phyloP scores from a whole-genome alignment of 2,888 invertebrate genomes.

The Apoda limacodes region DNA sequence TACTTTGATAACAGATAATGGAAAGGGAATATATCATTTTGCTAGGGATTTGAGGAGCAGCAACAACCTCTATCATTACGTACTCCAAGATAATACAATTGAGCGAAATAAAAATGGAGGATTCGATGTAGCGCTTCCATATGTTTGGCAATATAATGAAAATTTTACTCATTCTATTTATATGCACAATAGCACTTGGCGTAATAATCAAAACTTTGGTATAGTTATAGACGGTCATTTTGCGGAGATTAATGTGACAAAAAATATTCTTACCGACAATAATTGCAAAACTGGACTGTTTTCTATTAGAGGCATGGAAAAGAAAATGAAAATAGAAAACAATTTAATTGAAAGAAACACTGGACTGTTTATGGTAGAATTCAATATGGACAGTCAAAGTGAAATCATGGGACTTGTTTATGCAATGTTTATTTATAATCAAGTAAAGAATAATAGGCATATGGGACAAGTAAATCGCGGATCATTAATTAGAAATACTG shows the following conservation, averaged over 20 bases:
- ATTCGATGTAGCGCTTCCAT: slow-evolving; percentile 89
- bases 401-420: slow-evolving; percentile 89
- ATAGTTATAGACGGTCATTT: slow-evolving; percentile 94
- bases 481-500: slow-evolving; percentile 41
- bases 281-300: slow-evolving; percentile 84
- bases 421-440: slow-evolving; percentile 83
- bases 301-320: slow-evolving; percentile 94
- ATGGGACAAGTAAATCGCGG: slow-evolving; percentile 41
- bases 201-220: slow-evolving; percentile 86
- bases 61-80: slow-evolving; percentile 97
- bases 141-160: slow-evolving; percentile 95
- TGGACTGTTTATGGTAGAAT: slow-evolving; percentile 87
- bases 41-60: slow-evolving; percentile 94
- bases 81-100: slow-evolving; percentile 86
- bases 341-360: slow-evolving; percentile 85
- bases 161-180: slow-evolving; percentile 93
- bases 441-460: slow-evolving; percentile 77
- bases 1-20: slow-evolving; percentile 88
- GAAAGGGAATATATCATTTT: slow-evolving; percentile 87
- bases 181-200: slow-evolving; percentile 89
- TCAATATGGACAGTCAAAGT: slow-evolving; percentile 91
- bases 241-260: slow-evolving; percentile 87
- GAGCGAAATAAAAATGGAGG: slow-evolving; percentile 89
- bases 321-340: slow-evolving; percentile 85
- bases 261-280: slow-evolving; percentile 88